phyloP scores from a whole-genome alignment of 1,140 invertebrate genomes.

The Battus philenor region DNA sequence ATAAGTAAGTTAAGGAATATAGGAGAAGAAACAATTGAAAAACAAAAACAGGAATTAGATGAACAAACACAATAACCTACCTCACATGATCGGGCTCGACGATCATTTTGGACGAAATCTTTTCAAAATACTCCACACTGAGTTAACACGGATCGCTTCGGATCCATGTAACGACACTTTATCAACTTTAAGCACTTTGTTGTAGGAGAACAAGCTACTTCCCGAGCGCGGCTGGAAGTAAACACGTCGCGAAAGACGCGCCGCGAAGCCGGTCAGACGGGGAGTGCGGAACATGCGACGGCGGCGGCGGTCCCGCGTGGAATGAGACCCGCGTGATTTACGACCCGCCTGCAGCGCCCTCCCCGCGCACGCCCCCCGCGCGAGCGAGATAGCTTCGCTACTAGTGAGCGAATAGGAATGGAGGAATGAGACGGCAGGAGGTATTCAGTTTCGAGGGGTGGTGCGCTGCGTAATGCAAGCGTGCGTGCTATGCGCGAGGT shows the following conservation, averaged over 20 bases:
- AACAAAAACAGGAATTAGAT: constrained; percentile 50
- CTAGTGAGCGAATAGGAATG: constrained; percentile 19
- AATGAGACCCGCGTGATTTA: constrained; percentile 75
- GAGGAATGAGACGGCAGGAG: constrained; percentile 48
- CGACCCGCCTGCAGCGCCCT: constrained; percentile 71
- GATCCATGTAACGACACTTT: constrained; percentile 65
- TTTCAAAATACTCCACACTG: constrained; percentile 50
- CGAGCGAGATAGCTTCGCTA: constrained; percentile 38
- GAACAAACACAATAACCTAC: constrained; percentile 37
- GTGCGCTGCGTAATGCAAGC: constrained; percentile 73
- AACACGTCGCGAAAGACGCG: constrained; percentile 72
- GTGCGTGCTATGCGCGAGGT: constrained; percentile 71
- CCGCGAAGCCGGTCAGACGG: constrained; percentile 54
- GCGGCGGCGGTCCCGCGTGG: constrained; percentile 71
- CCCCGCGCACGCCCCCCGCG: constrained; percentile 50
- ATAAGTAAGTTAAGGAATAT: too few relatives aligned
- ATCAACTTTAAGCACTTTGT: constrained; percentile 41
- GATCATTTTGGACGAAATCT: constrained; percentile 69
- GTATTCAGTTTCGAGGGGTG: constrained; percentile 59
- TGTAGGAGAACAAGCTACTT: constrained; percentile 49
- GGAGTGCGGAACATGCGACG: constrained; percentile 68
- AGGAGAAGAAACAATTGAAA: constrained; percentile 27
- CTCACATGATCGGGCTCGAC: constrained; percentile 69
- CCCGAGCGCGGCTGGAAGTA: constrained; percentile 51
- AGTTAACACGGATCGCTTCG: constrained; percentile 30